Evolutionary conservation across 2,797 vertebrate species (phyloP), one percentile per base, ranked within the genome.

Genomic region (Chaenodraco wilsoni): DNA sequence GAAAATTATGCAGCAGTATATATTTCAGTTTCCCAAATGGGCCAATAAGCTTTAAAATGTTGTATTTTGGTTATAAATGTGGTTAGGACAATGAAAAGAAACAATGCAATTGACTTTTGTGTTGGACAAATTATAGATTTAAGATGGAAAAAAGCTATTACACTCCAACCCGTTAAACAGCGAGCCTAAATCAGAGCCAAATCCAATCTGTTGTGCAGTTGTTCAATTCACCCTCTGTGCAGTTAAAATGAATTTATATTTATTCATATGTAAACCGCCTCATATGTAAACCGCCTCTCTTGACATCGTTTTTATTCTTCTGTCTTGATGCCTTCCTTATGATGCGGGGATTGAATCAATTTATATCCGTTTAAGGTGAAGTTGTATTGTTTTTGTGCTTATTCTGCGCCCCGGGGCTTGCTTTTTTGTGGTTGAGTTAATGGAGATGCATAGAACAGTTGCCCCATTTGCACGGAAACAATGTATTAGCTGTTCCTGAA

Each of bases 301-400:
- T 61, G 37, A 69, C 76, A 59, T 57, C 5, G 10, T 65, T 84
- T 77, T 83, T 73, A 79, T 81, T 83, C 57, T 56, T 69, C 31
- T 57, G 27, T 71, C 63, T 51, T 66, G 50, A 76, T 58, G 21
- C 67, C 41, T 56, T 51, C 2, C 43, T 68, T n/a, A 33, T 48
- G 55, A 70, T 14, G 17, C 61, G 66, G 67, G 65, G 54, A 79
- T 56, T 80, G 43, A 76, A 79, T 81, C 12, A 3, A 55, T 82
- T 84, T 41, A 64, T 56, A 74, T 75, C 55, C 45, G 64, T 17
- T 27, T 45, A 23, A 52, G 57, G 80, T 64, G 37, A 49, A 50
- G 12, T 46, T 66, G 44, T 43, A 27, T 56, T 86, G 57, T 77
- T 79, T 50, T 58, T 19, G 37, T 63, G 60, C 10, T 15, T 66